Evolutionary conservation across 2,888 invertebrate species (phyloP), one percentile per base, ranked within the genome.

Genomic region (Sussaba pulchella): DNA sequence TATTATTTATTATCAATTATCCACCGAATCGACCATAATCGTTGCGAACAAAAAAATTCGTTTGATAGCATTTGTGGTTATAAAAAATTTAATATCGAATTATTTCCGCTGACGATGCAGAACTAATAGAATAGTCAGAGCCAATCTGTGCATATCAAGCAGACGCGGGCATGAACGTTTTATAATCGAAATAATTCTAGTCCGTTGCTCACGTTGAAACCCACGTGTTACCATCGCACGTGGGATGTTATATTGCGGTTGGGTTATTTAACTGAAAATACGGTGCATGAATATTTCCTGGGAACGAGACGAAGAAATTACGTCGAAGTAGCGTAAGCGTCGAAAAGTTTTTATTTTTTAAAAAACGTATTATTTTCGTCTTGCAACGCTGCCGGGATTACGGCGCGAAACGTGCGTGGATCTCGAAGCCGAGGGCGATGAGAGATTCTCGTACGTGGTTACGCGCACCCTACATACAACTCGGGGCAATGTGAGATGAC

Each of bases 331-430:
- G 36, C n/a, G 14, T 24, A 36, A n/a, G 24, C 57, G 43, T 39
- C 61, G 75, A 80, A 80, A 80, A 75, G n/a, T n/a, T n/a, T n/a
- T n/a, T 75, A 80, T 71, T 45, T 75, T 75, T 80, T 71, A 71
- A 80, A 75, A n/a, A n/a, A 75, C 75, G 66, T 75, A 71, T 80
- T 80, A 80, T 80, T 75, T n/a, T 64, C 59, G 79, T 64, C 36
- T 57, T 64, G 64, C 24, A 77, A 14, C 57, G 73, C 74, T 66
- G 74, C 74, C 50, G 79, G 79, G 70, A 79, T 74, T 79, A 69
- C 57, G 63, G 64, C 47, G 64, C 50, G 19, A 64, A 41, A 64
- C 41, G 59, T 57, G 59, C 50, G 64, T 76, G 52, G 36, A 24
- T 54, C 52, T 26, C 66, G 64, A 26, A 70, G 76, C 70, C 43